phyloP scores from a whole-genome alignment of 2,888 invertebrate genomes.

The Achlya flavicornis region DNA sequence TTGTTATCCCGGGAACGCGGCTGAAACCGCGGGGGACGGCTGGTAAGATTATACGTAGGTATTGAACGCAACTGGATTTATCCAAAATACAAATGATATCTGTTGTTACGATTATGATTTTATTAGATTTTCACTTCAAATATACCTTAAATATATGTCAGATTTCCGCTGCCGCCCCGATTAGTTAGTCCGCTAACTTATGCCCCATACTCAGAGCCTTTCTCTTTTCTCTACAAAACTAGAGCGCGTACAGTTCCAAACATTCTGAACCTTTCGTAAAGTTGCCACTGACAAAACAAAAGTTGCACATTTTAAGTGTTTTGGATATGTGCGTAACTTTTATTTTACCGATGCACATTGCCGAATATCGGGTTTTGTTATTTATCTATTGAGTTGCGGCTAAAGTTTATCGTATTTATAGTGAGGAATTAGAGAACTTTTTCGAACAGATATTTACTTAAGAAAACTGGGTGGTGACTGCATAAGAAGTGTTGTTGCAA shows the following conservation, averaged over 20 bases:
- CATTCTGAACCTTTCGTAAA: constrained; percentile 49
- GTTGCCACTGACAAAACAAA: constrained; percentile 57
- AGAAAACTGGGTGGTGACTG: too few species aligned
- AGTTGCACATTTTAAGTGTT: constrained; percentile 44
- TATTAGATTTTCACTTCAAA: too few species aligned
- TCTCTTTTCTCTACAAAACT: constrained; percentile 50
- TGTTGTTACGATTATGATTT: too few species aligned
- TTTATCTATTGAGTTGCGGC: not conserved
- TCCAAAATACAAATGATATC: too few species aligned
- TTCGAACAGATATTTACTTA: too few species aligned
- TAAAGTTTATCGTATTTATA: not conserved
- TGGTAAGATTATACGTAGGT: too few species aligned
- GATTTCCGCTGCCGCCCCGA: constrained; percentile 27
- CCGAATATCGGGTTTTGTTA: constrained; percentile 7
- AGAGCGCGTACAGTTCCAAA: constrained; percentile 48
- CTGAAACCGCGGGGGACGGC: too few species aligned
- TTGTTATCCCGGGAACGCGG: too few species aligned
- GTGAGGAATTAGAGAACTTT: too few species aligned
- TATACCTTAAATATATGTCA: too few species aligned
- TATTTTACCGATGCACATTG: not conserved
- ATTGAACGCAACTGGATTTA: too few species aligned
- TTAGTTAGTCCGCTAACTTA: not conserved
- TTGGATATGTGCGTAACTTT: constrained; percentile 23
- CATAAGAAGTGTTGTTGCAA: too few species aligned
- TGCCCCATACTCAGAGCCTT: not conserved